Percentiles rank a stretch among this genome's conserved stretches.
These are phyloP conservation scores for Rhagonycha lutea DNA, from an alignment of 2,888 invertebrate genomes.

Conservation along the genomic window DNA sequence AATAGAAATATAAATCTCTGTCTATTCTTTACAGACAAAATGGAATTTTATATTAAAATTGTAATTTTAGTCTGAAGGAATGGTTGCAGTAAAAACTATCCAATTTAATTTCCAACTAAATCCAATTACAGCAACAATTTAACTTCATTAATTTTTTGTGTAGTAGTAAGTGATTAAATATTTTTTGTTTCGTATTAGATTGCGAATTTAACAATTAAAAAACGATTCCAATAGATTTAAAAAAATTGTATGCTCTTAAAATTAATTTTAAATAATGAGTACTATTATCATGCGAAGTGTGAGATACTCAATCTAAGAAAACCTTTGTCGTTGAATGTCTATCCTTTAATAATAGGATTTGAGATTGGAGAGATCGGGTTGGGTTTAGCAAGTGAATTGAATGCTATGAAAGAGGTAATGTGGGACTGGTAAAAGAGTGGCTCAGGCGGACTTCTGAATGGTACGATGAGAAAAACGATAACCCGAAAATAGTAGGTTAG, in stretches of 20 bases:
- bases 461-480: constrained; percentile 35
- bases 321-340: constrained; percentile 43
- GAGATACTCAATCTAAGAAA: constrained; percentile 39
- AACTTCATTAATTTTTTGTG: neutral
- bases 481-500: constrained; percentile 29
- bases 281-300: constrained; percentile 31
- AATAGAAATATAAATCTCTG: neutral
- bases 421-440: constrained; percentile 34
- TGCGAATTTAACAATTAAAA: neutral
- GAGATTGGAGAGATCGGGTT: constrained; percentile 43
- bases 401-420: constrained; percentile 40
- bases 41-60: neutral
- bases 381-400: constrained; percentile 43
- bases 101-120: neutral
- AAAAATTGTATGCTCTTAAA: neutral
- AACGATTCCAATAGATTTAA: neutral
- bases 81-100: neutral
- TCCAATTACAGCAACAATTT: neutral
- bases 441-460: constrained; percentile 28
- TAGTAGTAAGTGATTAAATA: neutral
- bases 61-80: neutral
- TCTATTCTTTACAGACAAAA: neutral
- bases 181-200: neutral
- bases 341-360: constrained; percentile 43
- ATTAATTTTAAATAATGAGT: constrained; percentile 23